Conservation (phyloP, 2,888 invertebrate genomes). For the Cheilosia vernalis region DNA sequence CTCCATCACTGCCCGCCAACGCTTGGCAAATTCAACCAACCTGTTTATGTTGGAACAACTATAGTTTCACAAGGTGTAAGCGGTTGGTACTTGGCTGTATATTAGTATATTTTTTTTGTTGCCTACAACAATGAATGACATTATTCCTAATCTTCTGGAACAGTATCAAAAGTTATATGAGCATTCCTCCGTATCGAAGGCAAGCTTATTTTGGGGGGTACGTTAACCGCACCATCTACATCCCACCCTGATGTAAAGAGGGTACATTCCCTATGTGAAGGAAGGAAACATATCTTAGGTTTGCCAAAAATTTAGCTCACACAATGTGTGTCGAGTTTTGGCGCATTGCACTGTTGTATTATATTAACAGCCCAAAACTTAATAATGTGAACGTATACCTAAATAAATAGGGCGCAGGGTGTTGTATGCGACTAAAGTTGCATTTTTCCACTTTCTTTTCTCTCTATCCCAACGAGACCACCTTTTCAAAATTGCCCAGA, state of each 20-base stretch:
- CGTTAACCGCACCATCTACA: not conserved
- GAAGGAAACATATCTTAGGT: constrained; percentile 13
- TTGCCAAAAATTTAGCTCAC: constrained; percentile 24
- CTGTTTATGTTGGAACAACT: not conserved
- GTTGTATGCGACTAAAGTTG: too few species aligned
- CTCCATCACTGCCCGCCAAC: constrained; percentile 2
- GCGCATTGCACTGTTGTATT: constrained; percentile 41
- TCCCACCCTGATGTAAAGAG: not conserved
- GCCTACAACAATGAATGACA: constrained; percentile 9
- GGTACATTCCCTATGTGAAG: not conserved
- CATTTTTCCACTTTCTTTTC: too few species aligned
- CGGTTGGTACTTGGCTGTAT: not conserved
- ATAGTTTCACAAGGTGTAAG: constrained; percentile 1
- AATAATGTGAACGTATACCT: too few species aligned
- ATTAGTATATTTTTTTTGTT: not conserved
- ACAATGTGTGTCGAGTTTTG: constrained; percentile 24
- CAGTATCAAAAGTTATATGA: constrained; percentile 50
- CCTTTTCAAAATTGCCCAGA: too few species aligned
- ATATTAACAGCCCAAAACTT: not conserved
- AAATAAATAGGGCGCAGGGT: not conserved
- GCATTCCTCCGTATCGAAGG: not conserved
- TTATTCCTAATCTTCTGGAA: constrained; percentile 60
- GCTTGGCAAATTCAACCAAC: not conserved
- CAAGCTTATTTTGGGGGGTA: constrained; percentile 3
- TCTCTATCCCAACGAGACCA: too few species aligned